Evolutionary conservation across 1,140 invertebrate genomes (phyloP).

Genomic region (Drosophila navojoa): DNA sequence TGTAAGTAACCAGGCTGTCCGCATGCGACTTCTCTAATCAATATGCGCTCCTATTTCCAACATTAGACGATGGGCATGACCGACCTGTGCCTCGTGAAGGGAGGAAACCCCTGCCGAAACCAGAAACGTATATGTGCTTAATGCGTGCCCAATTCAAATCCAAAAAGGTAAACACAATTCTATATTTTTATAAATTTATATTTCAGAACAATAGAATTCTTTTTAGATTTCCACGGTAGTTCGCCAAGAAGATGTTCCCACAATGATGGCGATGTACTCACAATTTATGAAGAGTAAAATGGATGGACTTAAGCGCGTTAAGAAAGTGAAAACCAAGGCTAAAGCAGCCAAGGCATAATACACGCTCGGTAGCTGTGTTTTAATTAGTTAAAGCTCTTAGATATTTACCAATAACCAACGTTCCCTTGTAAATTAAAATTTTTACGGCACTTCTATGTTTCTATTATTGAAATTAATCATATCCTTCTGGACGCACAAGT

Average conservation of each 20-base stretch:
- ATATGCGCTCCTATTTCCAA: slow-evolving; percentile 10
- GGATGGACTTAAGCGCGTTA: slow-evolving; percentile 93
- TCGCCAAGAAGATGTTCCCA: slow-evolving; percentile 92
- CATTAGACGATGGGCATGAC: slow-evolving; percentile 89
- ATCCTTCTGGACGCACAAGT: slow-evolving; percentile 31
- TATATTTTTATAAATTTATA: not conserved
- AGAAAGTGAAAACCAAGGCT: slow-evolving; percentile 89
- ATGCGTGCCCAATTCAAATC: slow-evolving; percentile 88
- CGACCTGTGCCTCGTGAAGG: slow-evolving; percentile 88
- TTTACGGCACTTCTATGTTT: slow-evolving; percentile 32
- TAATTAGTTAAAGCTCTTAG: slow-evolving; percentile 62
- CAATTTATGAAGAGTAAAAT: slow-evolving; percentile 92
- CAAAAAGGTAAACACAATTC: slow-evolving; percentile 85
- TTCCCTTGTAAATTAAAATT: slow-evolving; percentile 65
- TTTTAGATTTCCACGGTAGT: slow-evolving; percentile 89
- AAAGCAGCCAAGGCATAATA: slow-evolving; percentile 86
- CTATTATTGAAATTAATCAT: not conserved
- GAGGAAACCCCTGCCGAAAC: slow-evolving; percentile 85
- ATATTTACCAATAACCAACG: slow-evolving; percentile 40
- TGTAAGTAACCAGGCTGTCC: slow-evolving; percentile 85
- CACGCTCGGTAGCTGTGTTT: not conserved
- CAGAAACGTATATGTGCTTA: slow-evolving; percentile 89
- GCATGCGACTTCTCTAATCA: slow-evolving; percentile 13
- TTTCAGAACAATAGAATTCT: not conserved
- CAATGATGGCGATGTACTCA: slow-evolving; percentile 92